phyloP scores from a whole-genome alignment of 2,113 vertebrate genomes.

The western clawed frog (Xenopus tropicalis) region UCB_Xtro_10.0 CM004443.2:120201001-120201500 shows the following conservation, averaged over 20 bases:
- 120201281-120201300: not conserved
- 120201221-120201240: not conserved
- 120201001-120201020: too few relatives aligned
- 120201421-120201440: not conserved
- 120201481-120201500: too few relatives aligned
- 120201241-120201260: not conserved
- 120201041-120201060: not conserved
- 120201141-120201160: not conserved
- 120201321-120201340: not conserved
- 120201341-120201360: not conserved
- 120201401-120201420: not conserved
- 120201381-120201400: not conserved
- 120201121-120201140: not conserved
- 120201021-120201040: not conserved
- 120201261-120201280: not conserved
- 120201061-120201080: not conserved
- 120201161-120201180: not conserved
- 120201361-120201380: not conserved
- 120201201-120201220: not conserved
- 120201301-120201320: not conserved
- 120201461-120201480: too few relatives aligned
- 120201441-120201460: too few relatives aligned
- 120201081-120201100: not conserved
- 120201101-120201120: not conserved
- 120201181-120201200: too few relatives aligned